Percentiles rank a stretch among this genome's conserved stretches.
phyloP scores from a whole-genome alignment of 2,797 vertebrate species.

The Sebastes itinus region DNA sequence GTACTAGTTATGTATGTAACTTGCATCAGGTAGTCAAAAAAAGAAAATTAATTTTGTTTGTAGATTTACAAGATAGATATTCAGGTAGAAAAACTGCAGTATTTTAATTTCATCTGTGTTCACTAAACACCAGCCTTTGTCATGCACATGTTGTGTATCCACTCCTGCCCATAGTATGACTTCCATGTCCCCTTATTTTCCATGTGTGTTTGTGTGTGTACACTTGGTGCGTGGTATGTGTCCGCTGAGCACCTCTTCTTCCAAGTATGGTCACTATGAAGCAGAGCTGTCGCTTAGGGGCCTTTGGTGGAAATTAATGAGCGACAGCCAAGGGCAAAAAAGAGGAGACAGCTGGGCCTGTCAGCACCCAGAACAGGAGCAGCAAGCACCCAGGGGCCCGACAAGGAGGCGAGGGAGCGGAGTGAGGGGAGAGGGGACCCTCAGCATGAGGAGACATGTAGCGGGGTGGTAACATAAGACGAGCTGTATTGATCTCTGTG shows the following conservation, averaged over 20 bases:
- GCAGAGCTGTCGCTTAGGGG: conserved; percentile 87
- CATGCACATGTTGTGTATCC: neutral
- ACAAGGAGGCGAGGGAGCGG: conserved; percentile 26
- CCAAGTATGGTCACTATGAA: conserved; percentile 94
- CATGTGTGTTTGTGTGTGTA: neutral
- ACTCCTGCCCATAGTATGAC: neutral
- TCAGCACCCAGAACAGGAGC: conserved; percentile 82
- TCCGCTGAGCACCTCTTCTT: conserved; percentile 79
- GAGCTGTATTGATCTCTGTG: neutral
- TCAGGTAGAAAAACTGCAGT: neutral
- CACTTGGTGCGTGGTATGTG: conserved; percentile 1
- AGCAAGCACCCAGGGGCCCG: conserved; percentile 60
- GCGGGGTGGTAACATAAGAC: neutral
- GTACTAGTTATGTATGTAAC: neutral
- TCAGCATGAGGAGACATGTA: neutral
- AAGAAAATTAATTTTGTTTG: neutral
- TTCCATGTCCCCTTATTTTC: neutral
- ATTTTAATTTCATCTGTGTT: neutral
- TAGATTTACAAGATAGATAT: neutral
- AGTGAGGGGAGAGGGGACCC: conserved; percentile 4
- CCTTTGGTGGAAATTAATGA: conserved; percentile 92
- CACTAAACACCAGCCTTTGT: neutral
- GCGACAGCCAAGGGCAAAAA: conserved; percentile 91
- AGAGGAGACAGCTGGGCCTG: conserved; percentile 93
- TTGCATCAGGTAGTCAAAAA: neutral